These are phyloP conservation scores for Atherix ibis DNA, from an alignment of 2,888 invertebrate species.

Conservation along the genomic window DNA sequence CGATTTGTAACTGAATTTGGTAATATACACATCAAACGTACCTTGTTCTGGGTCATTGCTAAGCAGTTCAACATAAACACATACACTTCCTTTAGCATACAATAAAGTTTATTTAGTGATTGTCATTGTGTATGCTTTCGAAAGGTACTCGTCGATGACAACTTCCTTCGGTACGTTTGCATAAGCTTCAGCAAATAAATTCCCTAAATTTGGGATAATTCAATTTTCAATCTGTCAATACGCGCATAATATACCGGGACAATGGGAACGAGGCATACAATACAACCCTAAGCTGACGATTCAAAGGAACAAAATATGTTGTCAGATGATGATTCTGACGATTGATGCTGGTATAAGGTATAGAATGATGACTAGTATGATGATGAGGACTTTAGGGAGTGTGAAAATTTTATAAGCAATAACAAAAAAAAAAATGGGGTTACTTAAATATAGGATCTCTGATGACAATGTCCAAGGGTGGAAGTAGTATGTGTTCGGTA, in stretches of 20 bases:
- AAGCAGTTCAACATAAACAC: no score
- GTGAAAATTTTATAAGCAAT: not conserved
- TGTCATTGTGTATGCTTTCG: not conserved
- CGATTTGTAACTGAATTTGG: no score
- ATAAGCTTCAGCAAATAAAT: conserved; percentile 7
- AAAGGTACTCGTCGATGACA: not conserved
- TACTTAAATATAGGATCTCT: no score
- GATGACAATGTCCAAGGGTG: no score
- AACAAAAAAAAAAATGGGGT: no score
- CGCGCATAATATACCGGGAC: conserved; percentile 3
- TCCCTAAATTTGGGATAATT: conserved; percentile 9
- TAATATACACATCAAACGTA: not conserved
- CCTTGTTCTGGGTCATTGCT: not conserved
- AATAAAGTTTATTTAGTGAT: not conserved
- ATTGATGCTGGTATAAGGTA: not conserved
- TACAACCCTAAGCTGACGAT: no score
- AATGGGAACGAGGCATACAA: no score
- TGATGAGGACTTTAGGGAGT: not conserved
- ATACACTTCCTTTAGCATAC: no score
- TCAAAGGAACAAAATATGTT: no score
- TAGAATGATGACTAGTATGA: not conserved
- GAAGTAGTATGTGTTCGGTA: no score
- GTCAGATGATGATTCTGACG: no score
- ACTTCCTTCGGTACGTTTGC: conserved; percentile 5
- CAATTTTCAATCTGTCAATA: conserved; percentile 9